Evolutionary conservation across 2,797 vertebrate species (phyloP).

Genomic region (Lutjanus campechanus): DNA sequence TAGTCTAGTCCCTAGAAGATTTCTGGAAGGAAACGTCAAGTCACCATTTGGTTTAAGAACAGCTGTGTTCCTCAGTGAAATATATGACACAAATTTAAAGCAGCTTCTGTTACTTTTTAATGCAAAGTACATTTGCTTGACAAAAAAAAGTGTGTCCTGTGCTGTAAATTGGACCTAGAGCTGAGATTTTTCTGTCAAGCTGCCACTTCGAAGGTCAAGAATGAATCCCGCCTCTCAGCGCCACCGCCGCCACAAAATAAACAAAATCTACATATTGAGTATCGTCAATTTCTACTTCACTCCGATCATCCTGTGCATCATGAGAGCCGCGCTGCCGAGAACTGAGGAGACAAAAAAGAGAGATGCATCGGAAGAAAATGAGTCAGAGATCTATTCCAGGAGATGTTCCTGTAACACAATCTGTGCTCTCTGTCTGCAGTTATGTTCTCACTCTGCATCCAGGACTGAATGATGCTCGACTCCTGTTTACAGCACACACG

Average conservation of each 20-base stretch:
- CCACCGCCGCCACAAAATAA: not conserved
- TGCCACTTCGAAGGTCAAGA: not conserved
- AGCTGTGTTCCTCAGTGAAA: too few relatives aligned
- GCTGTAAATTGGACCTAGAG: not conserved
- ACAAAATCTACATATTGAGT: not conserved
- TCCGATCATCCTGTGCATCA: not conserved
- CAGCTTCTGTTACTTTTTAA: too few relatives aligned
- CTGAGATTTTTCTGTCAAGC: not conserved
- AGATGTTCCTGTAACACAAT: constrained; percentile 55
- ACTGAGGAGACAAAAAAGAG: not conserved
- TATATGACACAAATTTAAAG: not conserved
- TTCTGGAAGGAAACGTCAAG: too few relatives aligned
- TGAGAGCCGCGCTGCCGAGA: constrained; percentile 5
- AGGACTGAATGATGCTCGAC: not conserved
- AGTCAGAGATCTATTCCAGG: constrained; percentile 54
- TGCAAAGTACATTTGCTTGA: not conserved
- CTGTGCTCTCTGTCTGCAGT: constrained; percentile 39
- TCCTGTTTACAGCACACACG: not conserved
- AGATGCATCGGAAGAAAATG: constrained; percentile 24
- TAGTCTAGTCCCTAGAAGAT: too few relatives aligned
- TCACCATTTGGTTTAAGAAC: too few relatives aligned
- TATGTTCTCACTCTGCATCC: constrained; percentile 24
- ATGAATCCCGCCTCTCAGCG: not conserved
- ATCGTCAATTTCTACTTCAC: not conserved
- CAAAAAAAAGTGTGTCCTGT: not conserved